Base-by-base conservation (phyloP, 2,113 vertebrate species). In the Peromyscus leucopus region DNA sequence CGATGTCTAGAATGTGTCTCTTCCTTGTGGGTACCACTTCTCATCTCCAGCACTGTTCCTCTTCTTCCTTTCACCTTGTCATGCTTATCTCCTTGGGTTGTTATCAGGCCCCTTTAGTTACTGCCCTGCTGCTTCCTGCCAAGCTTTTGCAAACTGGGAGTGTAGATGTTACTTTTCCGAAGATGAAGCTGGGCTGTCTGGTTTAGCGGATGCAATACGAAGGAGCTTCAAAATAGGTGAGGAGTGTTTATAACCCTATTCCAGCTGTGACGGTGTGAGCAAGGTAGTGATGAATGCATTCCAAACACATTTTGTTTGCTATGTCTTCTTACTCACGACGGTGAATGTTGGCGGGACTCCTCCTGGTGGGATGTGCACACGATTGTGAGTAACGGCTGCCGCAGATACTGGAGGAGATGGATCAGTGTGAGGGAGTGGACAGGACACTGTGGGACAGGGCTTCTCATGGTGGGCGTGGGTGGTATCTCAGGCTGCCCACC, bases 1-100 rank as follows among this genome's bases (percentile, higher is more conserved):
- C 0, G 21, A 7, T n/a, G 4, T 28, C 31, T 12, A 31, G 15
- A 19, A 48, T 1, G 5, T 8, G 12, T 17, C 28, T 71, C 39
- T 15, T 57, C 22, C 11, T 48, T 7, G 39, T 2, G 13, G 22
- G 7, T 24, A 15, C 6, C 57, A 57, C 21, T 17, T 21, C 39
- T 91, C 89, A 11, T 91, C 33, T 46, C 46, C 19, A 33, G 39
- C 7, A 7, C 26, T 75, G 31, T 1, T 6, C 42, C 15, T 75
- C 86, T 67, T 33, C 59, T 91, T 51, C 5, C 16, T 74, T 39
- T 5, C 57, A 42, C 6, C 19, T 39, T 59, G 55, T 57, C 57
- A 24, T 11, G 17, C 74, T 91, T 80, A 33, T 48, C 5, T 78
- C 26, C 17, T n/a, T 57, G 65, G 9, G 28, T 61, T 91, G 4